phyloP scores from a whole-genome alignment of 2,888 invertebrate genomes.

The Polydrusus cervinus region DNA sequence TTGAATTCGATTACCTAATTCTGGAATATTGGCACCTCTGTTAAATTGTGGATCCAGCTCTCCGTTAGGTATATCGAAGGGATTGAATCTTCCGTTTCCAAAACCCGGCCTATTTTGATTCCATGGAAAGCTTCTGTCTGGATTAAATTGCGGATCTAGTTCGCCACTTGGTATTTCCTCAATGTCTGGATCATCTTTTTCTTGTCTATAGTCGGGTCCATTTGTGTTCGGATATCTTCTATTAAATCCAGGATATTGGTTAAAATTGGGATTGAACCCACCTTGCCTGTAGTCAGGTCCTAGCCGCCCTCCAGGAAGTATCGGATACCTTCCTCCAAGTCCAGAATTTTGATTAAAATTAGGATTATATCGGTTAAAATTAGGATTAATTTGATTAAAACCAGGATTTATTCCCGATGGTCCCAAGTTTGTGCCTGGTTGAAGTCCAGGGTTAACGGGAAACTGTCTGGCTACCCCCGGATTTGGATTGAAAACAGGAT shows the following conservation, averaged over 20 bases:
- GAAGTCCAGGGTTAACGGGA: constrained; percentile 15
- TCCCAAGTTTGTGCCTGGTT: constrained; percentile 4
- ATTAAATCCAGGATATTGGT: not conserved
- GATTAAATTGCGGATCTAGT: constrained; percentile 32
- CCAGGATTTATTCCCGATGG: not conserved
- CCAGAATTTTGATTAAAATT: not conserved
- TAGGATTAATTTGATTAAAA: not conserved
- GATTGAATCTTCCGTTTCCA: constrained; percentile 15
- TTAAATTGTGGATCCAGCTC: constrained; percentile 33
- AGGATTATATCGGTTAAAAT: not conserved
- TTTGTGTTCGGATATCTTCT: constrained; percentile 5
- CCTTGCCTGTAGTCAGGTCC: constrained; percentile 24
- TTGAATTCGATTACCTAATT: constrained; percentile 29
- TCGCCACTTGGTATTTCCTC: constrained; percentile 28
- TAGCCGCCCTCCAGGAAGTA: not conserved
- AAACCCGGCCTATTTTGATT: constrained; percentile 20
- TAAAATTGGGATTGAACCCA: not conserved
- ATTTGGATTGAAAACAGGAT: constrained; percentile 21
- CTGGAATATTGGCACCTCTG: not conserved
- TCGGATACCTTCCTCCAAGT: constrained; percentile 1
- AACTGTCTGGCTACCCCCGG: not conserved
- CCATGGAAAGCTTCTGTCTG: constrained; percentile 1
- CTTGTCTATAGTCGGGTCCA: constrained; percentile 33
- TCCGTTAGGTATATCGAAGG: constrained; percentile 14
- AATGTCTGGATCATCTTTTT: constrained; percentile 23